phyloP scores from a whole-genome alignment of 2,797 vertebrate species.

The Pangasius macronema region DNA sequence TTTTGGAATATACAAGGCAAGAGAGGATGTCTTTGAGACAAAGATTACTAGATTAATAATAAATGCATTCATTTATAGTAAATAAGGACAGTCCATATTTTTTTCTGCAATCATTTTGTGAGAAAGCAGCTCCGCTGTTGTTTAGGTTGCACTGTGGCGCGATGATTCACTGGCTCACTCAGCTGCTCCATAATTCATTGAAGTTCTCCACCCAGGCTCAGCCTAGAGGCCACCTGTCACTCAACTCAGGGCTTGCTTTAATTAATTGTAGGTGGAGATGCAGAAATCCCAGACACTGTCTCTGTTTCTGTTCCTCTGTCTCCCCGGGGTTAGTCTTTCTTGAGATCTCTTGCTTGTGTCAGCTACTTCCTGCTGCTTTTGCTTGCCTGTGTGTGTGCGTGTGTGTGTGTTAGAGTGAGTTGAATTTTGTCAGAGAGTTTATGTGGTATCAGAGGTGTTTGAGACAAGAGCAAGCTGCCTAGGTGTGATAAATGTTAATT shows the following conservation, averaged over 20 bases:
- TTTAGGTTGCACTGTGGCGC: constrained; percentile 29
- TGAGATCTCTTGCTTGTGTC: constrained; percentile 45
- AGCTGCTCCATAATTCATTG: constrained; percentile 59
- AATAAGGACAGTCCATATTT: neutral
- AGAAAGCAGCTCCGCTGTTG: neutral
- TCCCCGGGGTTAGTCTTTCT: constrained; percentile 44
- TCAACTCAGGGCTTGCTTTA: constrained; percentile 57
- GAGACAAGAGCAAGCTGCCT: neutral
- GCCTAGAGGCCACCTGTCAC: constrained; percentile 57
- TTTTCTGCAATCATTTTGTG: neutral
- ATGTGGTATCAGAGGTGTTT: constrained; percentile 17
- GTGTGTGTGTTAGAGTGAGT: constrained; percentile 35
- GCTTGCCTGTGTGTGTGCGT: constrained; percentile 20
- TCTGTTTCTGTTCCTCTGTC: constrained; percentile 34
- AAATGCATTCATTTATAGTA: neutral
- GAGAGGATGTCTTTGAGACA: neutral
- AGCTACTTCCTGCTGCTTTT: constrained; percentile 46
- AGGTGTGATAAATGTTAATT: constrained; percentile 13
- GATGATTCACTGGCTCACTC: constrained; percentile 48
- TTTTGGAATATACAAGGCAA: neutral
- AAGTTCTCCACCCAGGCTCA: constrained; percentile 44
- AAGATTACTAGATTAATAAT: neutral
- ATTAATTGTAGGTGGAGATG: constrained; percentile 58
- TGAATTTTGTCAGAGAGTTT: constrained; percentile 30
- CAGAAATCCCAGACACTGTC: constrained; percentile 48